phyloP scores from a whole-genome alignment of 1,140 invertebrate species.

The Drosophila grimshawi region DNA sequence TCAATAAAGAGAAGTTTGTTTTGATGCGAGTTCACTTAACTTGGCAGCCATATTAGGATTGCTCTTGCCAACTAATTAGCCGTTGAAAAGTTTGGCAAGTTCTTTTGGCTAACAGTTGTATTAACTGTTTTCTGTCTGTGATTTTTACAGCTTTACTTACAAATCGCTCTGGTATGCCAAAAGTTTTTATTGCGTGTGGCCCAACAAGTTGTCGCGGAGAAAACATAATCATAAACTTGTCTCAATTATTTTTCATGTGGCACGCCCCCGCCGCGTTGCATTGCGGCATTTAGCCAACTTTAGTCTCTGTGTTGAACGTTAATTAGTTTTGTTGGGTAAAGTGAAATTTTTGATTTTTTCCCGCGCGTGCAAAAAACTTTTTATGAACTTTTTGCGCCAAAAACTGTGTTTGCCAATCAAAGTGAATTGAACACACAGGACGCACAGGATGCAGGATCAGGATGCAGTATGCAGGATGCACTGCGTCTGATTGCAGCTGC shows the following conservation, averaged over 20 bases:
- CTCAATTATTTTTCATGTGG: constrained; percentile 83
- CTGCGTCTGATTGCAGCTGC: constrained; percentile 66
- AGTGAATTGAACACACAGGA: constrained; percentile 75
- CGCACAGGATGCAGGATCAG: constrained; percentile 48
- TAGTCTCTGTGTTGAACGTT: constrained; percentile 77
- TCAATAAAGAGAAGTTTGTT: constrained; percentile 56
- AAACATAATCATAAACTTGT: constrained; percentile 80
- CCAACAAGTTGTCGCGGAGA: constrained; percentile 44
- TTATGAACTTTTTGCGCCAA: constrained; percentile 52
- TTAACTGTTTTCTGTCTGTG: constrained; percentile 78
- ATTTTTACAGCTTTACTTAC: constrained; percentile 77
- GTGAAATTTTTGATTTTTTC: constrained; percentile 78
- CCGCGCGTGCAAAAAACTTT: constrained; percentile 54
- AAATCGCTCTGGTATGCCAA: constrained; percentile 63
- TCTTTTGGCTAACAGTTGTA: constrained; percentile 26
- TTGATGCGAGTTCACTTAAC: constrained; percentile 68
- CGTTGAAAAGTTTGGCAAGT: constrained; percentile 50
- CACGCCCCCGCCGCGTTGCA: constrained; percentile 20
- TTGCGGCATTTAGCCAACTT: constrained; percentile 53
- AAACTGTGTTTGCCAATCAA: constrained; percentile 75
- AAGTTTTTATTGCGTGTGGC: constrained; percentile 53
- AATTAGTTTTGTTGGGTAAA: constrained; percentile 81
- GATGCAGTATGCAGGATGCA: constrained; percentile 58
- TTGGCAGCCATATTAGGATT: constrained; percentile 64
- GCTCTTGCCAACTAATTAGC: constrained; percentile 75